These are phyloP conservation scores for Achroia grisella DNA, from an alignment of 1,140 invertebrate genomes.

Conservation along the genomic window DNA sequence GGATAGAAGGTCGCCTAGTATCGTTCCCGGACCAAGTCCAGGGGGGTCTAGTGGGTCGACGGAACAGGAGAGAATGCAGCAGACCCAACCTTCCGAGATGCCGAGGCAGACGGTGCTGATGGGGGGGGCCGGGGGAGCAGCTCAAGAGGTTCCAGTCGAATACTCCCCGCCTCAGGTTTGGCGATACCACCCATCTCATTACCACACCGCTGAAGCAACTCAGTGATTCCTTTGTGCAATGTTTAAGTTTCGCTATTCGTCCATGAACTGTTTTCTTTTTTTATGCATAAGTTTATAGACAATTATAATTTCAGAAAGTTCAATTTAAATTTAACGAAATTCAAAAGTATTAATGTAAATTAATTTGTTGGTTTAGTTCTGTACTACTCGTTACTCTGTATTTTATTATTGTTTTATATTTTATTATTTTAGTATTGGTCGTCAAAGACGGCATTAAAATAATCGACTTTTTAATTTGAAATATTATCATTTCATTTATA, in stretches of 20 bases:
- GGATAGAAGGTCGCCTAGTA: slow-evolving; percentile 72
- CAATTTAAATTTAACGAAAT: not conserved
- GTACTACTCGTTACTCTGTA: not conserved
- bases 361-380: slow-evolving; percentile 8
- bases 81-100: slow-evolving; percentile 74
- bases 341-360: too few relatives aligned
- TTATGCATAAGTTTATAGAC: too few relatives aligned
- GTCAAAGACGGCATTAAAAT: too few relatives aligned
- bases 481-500: too few relatives aligned
- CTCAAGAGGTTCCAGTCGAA: slow-evolving; percentile 54
- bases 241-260: too few relatives aligned
- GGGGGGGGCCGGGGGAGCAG: slow-evolving; percentile 80
- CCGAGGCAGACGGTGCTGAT: slow-evolving; percentile 89
- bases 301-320: too few relatives aligned
- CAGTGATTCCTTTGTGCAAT: slow-evolving; percentile 43
- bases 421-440: not conserved
- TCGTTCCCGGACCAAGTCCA: slow-evolving; percentile 58
- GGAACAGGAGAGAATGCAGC: slow-evolving; percentile 50
- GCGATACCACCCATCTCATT: slow-evolving; percentile 62
- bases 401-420: slow-evolving; percentile 1
- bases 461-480: too few relatives aligned
- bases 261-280: too few relatives aligned
- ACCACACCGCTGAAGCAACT: slow-evolving; percentile 67
- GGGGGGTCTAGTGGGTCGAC: slow-evolving; percentile 52
- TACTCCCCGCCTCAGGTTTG: slow-evolving; percentile 67